Evolutionary conservation across 2,113 vertebrate genomes (phyloP), one percentile per base, ranked within the genome.

Genomic region (Genyomyrus donnyi): DNA sequence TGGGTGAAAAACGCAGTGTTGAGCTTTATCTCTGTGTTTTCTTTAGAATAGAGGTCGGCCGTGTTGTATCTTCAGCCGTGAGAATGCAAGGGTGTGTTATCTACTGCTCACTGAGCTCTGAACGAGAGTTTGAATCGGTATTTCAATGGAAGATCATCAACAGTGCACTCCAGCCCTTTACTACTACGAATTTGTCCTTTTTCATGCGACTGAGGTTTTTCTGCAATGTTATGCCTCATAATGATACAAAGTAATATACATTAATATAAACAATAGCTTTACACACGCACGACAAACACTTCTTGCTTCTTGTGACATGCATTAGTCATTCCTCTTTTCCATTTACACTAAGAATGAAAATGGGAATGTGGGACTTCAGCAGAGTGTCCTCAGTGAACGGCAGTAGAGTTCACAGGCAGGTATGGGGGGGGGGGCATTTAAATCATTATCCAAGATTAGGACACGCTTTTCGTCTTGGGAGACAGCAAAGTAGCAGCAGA

Each of bases 31-130:
- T 15, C 53, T 21, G 19, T 89, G 50, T 42, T 89, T 56, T 53
- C 88, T 84, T 84, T 77, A 84, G 49, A 66, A 24, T 27, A 35
- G 45, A 56, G 48, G 15, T 77, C 88, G 56, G 48, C 19, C 3
- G 17, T 89, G 74, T 21, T 83, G 27, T 89, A 89, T 83, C 27
- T 89, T 89, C 88, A 45, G 88, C 74, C 5, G 19, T 49, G 62
- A 74, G 27, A 74, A 62, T 49, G 45, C 62, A n/a, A 19, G 62
- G 5, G 42, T 49, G 24, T 15, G 45, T 45, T 88, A 70, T 88
- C 46, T 88, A 46, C 45, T 35, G 39, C 58, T 74, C 58, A 48
- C 46, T 88, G 88, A 45, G 45, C 49, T 39, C 27, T 39, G 50
- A 80, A 80, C 5, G 31, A 35, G n/a, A 87, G 21, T 52, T 53